Conservation (phyloP, 2,797 vertebrate species). For the Agapornis canus region DNA sequence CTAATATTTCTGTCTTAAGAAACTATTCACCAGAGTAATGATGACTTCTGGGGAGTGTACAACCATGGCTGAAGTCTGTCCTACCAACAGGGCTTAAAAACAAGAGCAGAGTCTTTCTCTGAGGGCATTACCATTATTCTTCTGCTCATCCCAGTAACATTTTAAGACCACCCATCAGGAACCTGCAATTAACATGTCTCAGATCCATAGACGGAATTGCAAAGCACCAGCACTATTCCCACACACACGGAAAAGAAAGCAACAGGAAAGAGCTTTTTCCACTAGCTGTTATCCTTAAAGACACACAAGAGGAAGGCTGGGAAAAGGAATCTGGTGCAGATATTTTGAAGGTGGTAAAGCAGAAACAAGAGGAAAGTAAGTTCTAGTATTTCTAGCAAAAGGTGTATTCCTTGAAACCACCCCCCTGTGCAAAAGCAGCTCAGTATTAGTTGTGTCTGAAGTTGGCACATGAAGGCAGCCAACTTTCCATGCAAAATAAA, state of each 20-base stretch:
- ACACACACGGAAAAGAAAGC: not conserved
- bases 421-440: not conserved
- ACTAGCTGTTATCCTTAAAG: not conserved
- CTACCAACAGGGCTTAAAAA: not conserved
- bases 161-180: not conserved
- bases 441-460: conserved; percentile 5
- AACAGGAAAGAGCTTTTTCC: not conserved
- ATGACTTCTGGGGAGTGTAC: not conserved
- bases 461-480: conserved; percentile 21
- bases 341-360: not conserved
- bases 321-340: not conserved
- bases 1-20: not conserved
- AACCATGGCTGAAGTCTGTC: not conserved
- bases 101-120: rapidly evolving
- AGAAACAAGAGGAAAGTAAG: not conserved
- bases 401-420: not conserved
- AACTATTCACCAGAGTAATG: not conserved
- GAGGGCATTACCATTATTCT: not conserved
- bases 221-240: not conserved
- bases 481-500: conserved; percentile 49
- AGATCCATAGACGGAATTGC: not conserved
- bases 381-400: not conserved
- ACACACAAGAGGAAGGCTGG: not conserved
- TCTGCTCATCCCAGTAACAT: not conserved
- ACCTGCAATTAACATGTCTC: not conserved